A percentile compares a stretch with the other conserved stretches of the same genome.
phyloP scores from a whole-genome alignment of 2,888 invertebrate species.

The Rhyacophila evoluta region DNA sequence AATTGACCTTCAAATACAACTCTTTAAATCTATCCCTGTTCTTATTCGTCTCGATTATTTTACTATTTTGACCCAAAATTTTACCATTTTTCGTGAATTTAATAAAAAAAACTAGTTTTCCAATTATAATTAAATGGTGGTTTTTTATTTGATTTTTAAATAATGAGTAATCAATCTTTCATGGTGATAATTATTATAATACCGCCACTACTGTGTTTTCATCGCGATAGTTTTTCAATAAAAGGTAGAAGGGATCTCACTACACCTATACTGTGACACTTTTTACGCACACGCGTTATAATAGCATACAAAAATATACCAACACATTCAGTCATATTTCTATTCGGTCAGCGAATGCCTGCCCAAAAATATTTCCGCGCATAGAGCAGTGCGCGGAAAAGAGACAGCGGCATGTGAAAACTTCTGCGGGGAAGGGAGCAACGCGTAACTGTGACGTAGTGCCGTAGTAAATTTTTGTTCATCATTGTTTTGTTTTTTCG shows the following conservation, averaged over 20 bases:
- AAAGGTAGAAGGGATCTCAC: conserved; percentile 17
- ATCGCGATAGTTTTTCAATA: neutral
- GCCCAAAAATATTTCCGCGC: conserved; percentile 16
- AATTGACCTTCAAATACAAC: too few relatives aligned
- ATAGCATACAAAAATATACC: neutral
- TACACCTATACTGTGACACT: neutral
- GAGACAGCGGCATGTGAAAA: neutral
- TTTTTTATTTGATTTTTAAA: too few relatives aligned
- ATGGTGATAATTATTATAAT: too few relatives aligned
- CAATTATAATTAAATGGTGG: too few relatives aligned
- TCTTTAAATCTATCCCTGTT: too few relatives aligned
- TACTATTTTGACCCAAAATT: too few relatives aligned
- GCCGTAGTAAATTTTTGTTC: conserved; percentile 18
- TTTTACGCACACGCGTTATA: conserved; percentile 18
- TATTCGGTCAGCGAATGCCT: conserved; percentile 22
- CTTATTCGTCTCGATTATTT: too few relatives aligned
- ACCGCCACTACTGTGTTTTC: neutral
- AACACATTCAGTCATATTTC: neutral
- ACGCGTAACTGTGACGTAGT: conserved; percentile 8
- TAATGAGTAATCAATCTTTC: too few relatives aligned
- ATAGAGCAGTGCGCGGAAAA: neutral
- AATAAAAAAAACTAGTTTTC: too few relatives aligned
- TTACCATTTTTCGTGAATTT: too few relatives aligned
- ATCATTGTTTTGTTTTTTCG: conserved; percentile 19
- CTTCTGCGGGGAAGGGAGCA: neutral